These are phyloP conservation scores for Strigops habroptila DNA, from an alignment of 2,113 vertebrate species.

Conservation along the genomic window DNA sequence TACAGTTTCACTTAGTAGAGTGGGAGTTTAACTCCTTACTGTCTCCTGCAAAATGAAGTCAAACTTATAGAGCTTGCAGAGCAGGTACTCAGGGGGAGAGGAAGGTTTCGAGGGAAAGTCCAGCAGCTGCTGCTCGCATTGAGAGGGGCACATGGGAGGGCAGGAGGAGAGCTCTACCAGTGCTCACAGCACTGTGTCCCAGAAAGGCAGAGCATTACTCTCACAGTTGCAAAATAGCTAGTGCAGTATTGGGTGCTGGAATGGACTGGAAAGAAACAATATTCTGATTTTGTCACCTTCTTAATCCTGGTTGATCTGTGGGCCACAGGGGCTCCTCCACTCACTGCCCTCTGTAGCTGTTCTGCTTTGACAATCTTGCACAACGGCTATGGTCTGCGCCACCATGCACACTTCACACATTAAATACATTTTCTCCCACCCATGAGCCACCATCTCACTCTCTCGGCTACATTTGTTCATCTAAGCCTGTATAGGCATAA, in stretches of 20 bases:
- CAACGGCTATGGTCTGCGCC: background rate
- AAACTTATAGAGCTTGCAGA: background rate
- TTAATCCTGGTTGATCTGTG: background rate
- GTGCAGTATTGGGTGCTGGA: background rate
- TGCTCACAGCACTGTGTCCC: background rate
- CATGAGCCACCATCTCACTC: background rate
- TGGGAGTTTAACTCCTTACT: constrained; percentile 70
- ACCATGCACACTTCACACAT: background rate
- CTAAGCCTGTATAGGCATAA: background rate
- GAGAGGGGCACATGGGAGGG: background rate
- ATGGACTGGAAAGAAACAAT: background rate
- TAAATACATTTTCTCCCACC: background rate
- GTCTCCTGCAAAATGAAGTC: background rate
- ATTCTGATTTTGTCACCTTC: background rate
- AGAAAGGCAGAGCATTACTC: background rate
- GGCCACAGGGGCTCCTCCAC: background rate
- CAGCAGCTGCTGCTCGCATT: background rate
- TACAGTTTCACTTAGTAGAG: constrained; percentile 56
- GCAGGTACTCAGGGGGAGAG: background rate
- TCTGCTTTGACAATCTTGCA: background rate
- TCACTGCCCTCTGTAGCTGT: background rate
- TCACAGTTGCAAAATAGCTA: background rate
- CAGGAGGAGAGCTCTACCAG: background rate
- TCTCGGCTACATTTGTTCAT: background rate
- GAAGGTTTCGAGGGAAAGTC: background rate